A percentile compares a stretch with the other conserved stretches of the same genome.
phyloP scores from a whole-genome alignment of 2,888 invertebrate genomes.

The Cataglyphis rosenhaueri region DNA sequence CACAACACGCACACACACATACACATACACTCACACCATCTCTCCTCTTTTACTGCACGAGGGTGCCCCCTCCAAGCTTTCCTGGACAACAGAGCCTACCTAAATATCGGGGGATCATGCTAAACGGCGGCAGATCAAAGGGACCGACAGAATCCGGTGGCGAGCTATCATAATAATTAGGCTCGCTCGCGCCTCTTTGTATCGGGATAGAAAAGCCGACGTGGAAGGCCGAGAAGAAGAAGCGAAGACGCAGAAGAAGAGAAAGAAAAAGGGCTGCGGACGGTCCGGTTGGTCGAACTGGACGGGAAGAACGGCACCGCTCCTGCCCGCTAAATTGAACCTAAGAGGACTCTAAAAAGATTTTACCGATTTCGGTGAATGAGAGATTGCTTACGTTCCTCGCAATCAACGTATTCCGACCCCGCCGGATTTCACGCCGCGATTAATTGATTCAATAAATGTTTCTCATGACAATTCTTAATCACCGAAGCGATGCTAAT shows the following conservation, averaged over 20 bases:
- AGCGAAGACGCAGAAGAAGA: constrained; percentile 59
- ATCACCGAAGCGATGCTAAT: constrained; percentile 21
- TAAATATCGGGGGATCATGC: constrained; percentile 84
- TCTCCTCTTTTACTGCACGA: constrained; percentile 58
- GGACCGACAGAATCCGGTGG: constrained; percentile 85
- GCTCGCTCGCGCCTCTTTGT: constrained; percentile 85
- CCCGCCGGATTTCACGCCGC: constrained; percentile 4
- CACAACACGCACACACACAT: background rate
- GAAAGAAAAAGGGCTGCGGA: constrained; percentile 68
- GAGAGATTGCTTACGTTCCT: constrained; percentile 59
- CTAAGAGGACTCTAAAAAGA: constrained; percentile 81
- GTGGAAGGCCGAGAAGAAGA: constrained; percentile 71
- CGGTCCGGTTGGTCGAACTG: constrained; percentile 59
- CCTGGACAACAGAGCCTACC: constrained; percentile 76
- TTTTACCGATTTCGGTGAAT: constrained; percentile 80
- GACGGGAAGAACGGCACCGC: constrained; percentile 32
- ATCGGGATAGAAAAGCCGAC: constrained; percentile 84
- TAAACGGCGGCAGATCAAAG: constrained; percentile 85
- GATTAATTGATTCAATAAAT: constrained; percentile 42
- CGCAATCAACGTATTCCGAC: constrained; percentile 64
- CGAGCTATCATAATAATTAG: constrained; percentile 86
- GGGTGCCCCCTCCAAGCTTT: constrained; percentile 58
- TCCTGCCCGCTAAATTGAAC: constrained; percentile 78
- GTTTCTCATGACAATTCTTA: constrained; percentile 24
- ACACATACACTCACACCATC: background rate